Conservation (phyloP, 2,113 vertebrate genomes). For the Neoarius graeffei region DNA sequence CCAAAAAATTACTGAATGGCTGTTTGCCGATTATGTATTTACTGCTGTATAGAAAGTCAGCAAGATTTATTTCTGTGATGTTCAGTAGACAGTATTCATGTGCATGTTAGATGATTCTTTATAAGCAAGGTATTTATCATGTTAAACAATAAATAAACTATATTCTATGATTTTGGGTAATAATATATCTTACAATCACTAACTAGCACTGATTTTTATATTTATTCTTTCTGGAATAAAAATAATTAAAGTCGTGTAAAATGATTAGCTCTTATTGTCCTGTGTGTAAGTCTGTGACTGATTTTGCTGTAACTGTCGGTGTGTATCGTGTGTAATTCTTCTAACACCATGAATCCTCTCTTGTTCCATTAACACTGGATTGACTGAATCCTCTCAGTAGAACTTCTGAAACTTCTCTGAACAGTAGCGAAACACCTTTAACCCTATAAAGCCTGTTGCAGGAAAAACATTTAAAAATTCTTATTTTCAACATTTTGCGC, state of each 20-base stretch:
- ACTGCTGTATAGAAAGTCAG: background rate
- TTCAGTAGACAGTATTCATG: background rate
- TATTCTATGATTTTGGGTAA: background rate
- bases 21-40: background rate
- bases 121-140: background rate
- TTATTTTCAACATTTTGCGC: no score
- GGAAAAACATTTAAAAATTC: no score
- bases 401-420: background rate
- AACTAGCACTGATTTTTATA: background rate
- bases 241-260: background rate
- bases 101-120: background rate
- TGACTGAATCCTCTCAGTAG: background rate
- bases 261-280: background rate
- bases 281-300: background rate
- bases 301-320: background rate
- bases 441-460: no score
- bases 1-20: background rate
- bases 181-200: background rate
- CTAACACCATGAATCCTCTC: background rate
- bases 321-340: background rate
- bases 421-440: background rate
- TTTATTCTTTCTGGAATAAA: background rate
- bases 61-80: background rate
- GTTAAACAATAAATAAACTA: background rate
- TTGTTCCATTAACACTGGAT: background rate